Evolutionary conservation across 2,113 vertebrate species (phyloP).

Genomic region (Oryzias melastigma): DNA sequence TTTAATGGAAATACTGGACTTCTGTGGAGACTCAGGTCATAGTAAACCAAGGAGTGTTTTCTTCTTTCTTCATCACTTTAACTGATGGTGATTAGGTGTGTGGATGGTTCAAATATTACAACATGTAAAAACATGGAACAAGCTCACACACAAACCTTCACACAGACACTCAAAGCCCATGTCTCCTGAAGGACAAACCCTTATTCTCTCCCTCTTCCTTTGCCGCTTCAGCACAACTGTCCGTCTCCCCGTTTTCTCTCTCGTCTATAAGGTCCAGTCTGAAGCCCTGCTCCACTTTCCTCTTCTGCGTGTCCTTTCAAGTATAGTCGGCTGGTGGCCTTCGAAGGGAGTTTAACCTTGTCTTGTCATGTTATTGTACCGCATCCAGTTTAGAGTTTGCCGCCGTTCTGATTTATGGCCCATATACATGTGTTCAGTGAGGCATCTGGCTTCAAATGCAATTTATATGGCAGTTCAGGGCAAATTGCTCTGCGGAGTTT

Average conservation of each 20-base stretch:
- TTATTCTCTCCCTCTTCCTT: conserved; percentile 36
- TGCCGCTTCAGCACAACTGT: conserved; percentile 67
- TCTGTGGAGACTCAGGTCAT: no score
- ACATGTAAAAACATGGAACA: conserved; percentile 32
- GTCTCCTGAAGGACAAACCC: conserved; percentile 63
- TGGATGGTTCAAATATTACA: conserved; percentile 13
- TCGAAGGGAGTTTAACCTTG: conserved; percentile 46
- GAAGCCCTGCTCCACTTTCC: conserved; percentile 9
- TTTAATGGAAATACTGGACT: no score
- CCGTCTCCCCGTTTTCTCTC: conserved; percentile 21
- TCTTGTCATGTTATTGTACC: conserved; percentile 46
- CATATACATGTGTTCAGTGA: conserved; percentile 46
- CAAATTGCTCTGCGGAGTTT: conserved; percentile 37
- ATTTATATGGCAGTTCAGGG: conserved; percentile 54
- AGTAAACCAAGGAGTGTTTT: no score
- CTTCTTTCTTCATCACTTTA: no score
- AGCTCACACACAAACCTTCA: conserved; percentile 4
- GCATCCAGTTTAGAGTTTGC: conserved; percentile 53
- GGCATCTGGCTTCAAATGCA: conserved; percentile 51
- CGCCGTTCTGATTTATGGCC: conserved; percentile 51
- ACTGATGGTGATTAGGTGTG: no score
- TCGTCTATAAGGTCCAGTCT: conserved; percentile 30
- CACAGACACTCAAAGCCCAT: conserved; percentile 17
- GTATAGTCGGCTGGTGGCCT: conserved; percentile 28
- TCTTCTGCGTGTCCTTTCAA: conserved; percentile 58